Conservation (phyloP, 2,888 invertebrate species). For the Dynastes tityus region DNA sequence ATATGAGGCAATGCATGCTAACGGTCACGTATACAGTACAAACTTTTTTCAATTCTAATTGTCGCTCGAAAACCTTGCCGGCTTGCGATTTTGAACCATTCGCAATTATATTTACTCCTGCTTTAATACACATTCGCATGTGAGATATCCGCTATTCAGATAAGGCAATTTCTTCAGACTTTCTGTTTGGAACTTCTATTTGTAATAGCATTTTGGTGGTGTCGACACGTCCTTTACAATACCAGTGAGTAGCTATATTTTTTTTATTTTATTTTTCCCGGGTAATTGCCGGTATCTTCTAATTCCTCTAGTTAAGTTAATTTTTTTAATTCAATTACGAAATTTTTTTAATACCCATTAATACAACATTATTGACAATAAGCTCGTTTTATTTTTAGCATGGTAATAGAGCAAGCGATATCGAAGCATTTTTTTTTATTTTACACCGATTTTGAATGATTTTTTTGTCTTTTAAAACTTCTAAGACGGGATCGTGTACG, state of each 20-base stretch:
- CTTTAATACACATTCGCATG: constrained; percentile 14
- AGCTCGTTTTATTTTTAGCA: too few relatives aligned
- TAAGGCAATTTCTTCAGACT: constrained; percentile 50
- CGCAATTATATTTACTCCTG: constrained; percentile 35
- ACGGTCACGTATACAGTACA: constrained; percentile 62
- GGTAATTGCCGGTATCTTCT: too few relatives aligned
- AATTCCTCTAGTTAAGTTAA: too few relatives aligned
- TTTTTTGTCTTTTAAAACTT: too few relatives aligned
- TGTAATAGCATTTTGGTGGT: constrained; percentile 21
- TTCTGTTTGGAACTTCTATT: constrained; percentile 32
- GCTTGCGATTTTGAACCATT: constrained; percentile 49
- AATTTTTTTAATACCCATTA: too few relatives aligned
- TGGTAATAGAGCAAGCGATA: too few relatives aligned
- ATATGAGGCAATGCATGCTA: constrained; percentile 57
- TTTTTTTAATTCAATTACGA: too few relatives aligned
- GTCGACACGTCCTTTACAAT: constrained; percentile 14
- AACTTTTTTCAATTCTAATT: constrained; percentile 51
- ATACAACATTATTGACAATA: too few relatives aligned
- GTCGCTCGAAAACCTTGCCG: constrained; percentile 49
- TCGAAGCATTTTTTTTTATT: too few relatives aligned
- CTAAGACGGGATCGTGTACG: too few relatives aligned
- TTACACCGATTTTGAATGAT: too few relatives aligned
- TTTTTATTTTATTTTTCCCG: background rate
- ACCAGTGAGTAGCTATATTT: constrained; percentile 34
- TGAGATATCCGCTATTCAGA: constrained; percentile 44